Percentiles rank a stretch among this genome's conserved stretches.
phyloP scores from a whole-genome alignment of 2,888 invertebrate genomes.

The Pristionchus entomophagus region DNA sequence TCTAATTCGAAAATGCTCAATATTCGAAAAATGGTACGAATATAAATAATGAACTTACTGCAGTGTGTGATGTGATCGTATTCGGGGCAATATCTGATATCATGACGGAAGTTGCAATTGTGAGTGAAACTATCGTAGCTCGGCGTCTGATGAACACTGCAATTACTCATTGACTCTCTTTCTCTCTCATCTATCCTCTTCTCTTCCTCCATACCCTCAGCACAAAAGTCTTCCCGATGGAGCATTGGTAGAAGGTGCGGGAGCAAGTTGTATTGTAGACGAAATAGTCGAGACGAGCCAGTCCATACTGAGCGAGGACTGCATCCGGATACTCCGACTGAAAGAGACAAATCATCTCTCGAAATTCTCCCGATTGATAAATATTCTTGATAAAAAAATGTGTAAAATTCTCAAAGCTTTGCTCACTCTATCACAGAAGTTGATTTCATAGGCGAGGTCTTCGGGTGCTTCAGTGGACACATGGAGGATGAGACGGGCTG shows the following conservation, averaged over 20 bases:
- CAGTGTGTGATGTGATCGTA: constrained; percentile 75
- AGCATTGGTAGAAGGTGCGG: constrained; percentile 72
- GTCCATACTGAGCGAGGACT: constrained; percentile 59
- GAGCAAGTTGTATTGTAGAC: constrained; percentile 73
- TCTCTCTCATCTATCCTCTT: background rate
- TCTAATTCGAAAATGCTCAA: background rate
- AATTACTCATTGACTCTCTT: background rate
- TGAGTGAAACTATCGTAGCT: constrained; percentile 70
- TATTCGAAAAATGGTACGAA: too few species aligned
- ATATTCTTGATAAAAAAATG: background rate
- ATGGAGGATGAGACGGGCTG: constrained; percentile 35
- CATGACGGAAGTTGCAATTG: constrained; percentile 71
- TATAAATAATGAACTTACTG: too few species aligned
- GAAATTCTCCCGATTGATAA: too few species aligned
- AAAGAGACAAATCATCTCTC: background rate
- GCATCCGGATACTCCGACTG: constrained; percentile 63
- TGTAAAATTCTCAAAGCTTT: background rate
- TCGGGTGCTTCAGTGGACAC: constrained; percentile 54
- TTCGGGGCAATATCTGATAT: constrained; percentile 72
- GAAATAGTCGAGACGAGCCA: constrained; percentile 71
- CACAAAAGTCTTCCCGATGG: constrained; percentile 72
- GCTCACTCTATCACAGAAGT: constrained; percentile 67
- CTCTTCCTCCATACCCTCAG: constrained; percentile 56
- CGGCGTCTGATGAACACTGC: constrained; percentile 65
- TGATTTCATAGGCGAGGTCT: constrained; percentile 64